Percentiles rank a stretch among this genome's conserved stretches.
These are phyloP conservation scores for Platyscapa corneri DNA, from an alignment of 1,140 invertebrate genomes.

Conservation along the genomic window DNA sequence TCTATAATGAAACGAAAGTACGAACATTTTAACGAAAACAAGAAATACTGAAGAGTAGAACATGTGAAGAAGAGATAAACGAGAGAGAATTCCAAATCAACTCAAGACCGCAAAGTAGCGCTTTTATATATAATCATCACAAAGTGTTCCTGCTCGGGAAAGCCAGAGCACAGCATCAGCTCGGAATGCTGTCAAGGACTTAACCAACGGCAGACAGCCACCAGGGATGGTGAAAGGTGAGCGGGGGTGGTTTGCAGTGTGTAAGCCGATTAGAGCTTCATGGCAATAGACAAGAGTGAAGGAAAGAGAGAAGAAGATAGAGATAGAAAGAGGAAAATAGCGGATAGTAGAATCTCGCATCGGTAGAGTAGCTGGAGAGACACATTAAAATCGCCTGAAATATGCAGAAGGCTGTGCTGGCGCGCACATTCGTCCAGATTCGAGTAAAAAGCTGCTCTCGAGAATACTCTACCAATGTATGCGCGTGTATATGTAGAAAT, in stretches of 20 bases:
- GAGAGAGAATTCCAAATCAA: background rate
- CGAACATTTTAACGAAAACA: background rate
- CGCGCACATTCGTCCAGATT: constrained; percentile 40
- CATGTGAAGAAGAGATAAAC: background rate
- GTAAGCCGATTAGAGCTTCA: constrained; percentile 72
- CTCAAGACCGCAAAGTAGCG: constrained; percentile 29
- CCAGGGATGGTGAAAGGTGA: constrained; percentile 50
- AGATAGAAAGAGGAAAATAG: background rate
- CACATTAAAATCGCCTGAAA: constrained; percentile 75
- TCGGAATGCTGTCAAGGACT: constrained; percentile 22
- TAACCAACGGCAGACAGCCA: constrained; percentile 50
- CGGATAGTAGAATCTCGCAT: background rate
- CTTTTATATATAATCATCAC: constrained; percentile 26
- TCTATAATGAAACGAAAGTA: background rate
- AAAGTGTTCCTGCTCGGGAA: background rate
- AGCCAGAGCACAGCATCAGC: background rate
- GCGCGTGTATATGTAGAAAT: background rate
- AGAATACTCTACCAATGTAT: background rate
- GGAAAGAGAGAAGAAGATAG: background rate
- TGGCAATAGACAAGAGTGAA: background rate
- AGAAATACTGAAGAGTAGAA: background rate
- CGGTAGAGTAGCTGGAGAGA: constrained; percentile 57
- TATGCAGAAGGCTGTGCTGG: constrained; percentile 62
- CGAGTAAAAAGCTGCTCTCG: constrained; percentile 36
- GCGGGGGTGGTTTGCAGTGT: constrained; percentile 44